Evolutionary conservation across 2,888 invertebrate species (phyloP).

Genomic region (Oxyteleia sp.): DNA sequence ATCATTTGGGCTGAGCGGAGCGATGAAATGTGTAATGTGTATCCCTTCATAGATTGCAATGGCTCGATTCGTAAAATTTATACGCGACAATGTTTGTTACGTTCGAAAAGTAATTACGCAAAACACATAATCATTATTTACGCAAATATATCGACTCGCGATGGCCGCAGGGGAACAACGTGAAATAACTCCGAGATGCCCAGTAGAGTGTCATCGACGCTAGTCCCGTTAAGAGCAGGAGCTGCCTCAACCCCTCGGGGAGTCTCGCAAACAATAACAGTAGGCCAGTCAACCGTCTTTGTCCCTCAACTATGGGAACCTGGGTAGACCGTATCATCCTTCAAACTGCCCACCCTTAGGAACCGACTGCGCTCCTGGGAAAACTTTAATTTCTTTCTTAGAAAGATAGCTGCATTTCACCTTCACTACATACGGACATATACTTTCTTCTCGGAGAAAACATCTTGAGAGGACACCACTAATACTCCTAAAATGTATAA

Average conservation of each 20-base stretch:
- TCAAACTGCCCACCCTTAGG: slow-evolving; percentile 77
- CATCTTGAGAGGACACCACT: slow-evolving; percentile 50
- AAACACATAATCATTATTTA: slow-evolving; percentile 39
- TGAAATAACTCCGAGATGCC: slow-evolving; percentile 75
- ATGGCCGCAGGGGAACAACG: slow-evolving; percentile 44
- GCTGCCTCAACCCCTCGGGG: slow-evolving; percentile 76
- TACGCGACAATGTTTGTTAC: neutral
- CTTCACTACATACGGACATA: slow-evolving; percentile 68
- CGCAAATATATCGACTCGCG: slow-evolving; percentile 45
- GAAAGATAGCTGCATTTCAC: slow-evolving; percentile 82
- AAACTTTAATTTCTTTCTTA: slow-evolving; percentile 85
- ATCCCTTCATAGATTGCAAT: neutral
- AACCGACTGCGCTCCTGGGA: slow-evolving; percentile 81
- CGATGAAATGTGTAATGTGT: slow-evolving; percentile 7
- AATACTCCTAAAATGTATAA: slow-evolving; percentile 62
- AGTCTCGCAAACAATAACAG: slow-evolving; percentile 81
- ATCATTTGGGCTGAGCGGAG: too few species aligned
- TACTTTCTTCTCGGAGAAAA: slow-evolving; percentile 43
- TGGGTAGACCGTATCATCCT: slow-evolving; percentile 74
- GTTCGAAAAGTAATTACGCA: slow-evolving; percentile 33
- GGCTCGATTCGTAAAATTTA: neutral
- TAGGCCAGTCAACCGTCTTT: slow-evolving; percentile 77
- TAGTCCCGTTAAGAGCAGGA: slow-evolving; percentile 81
- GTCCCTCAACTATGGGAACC: slow-evolving; percentile 59
- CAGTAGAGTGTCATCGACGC: slow-evolving; percentile 82